Base-by-base conservation (phyloP, 2,113 vertebrate species). In the Nothoprocta pentlandii region DNA sequence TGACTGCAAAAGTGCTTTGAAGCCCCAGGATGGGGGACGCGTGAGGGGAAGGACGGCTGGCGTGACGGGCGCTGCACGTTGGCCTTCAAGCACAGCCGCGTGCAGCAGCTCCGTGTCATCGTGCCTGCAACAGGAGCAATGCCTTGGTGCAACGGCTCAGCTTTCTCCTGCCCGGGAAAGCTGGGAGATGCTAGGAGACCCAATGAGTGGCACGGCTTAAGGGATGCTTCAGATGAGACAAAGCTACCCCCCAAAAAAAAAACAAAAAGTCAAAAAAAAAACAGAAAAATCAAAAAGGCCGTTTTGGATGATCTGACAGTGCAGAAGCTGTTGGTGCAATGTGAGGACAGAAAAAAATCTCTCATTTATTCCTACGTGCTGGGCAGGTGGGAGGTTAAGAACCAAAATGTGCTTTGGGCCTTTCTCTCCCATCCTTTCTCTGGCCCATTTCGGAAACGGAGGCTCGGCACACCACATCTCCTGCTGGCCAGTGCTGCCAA, bases 1-100 rank as follows among this genome's bases (percentile, higher is more conserved):
- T 87, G 85, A 63, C 85, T 96, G 89, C 83, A 59, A 83, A 91
- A 89, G 85, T 2, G 54, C 87, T 96, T 77, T 80, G 91, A 89
- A 76, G 89, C 0, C 34, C 63, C 2, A 79, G 44, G n/a, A 4
- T 51, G 70, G 90, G 91, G 30, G 62, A 66, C 0, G 67, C 26
- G 75, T 49, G 84, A 92, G 53, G 54, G 56, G 66, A 81, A 94
- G 79, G 85, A 58, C 0, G 2, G 30, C 3, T 7, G 23, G 5
- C 19, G n/a, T 15, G 63, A 10, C 2, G 16, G 66, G 10, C 26
- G 3, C 2, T 0, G 69, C 1, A 5, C 64, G 39, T 53, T 13
- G 41, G 41, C 78, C 70, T 75, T 16, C 26, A 4, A 19, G 80
- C 42, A 1, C 25, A 34, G 66, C 91, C 26, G 93, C 49, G 22